These are phyloP conservation scores for Lissocephala sabroskyi DNA, from an alignment of 2,888 invertebrate genomes.

Conservation along the genomic window DNA sequence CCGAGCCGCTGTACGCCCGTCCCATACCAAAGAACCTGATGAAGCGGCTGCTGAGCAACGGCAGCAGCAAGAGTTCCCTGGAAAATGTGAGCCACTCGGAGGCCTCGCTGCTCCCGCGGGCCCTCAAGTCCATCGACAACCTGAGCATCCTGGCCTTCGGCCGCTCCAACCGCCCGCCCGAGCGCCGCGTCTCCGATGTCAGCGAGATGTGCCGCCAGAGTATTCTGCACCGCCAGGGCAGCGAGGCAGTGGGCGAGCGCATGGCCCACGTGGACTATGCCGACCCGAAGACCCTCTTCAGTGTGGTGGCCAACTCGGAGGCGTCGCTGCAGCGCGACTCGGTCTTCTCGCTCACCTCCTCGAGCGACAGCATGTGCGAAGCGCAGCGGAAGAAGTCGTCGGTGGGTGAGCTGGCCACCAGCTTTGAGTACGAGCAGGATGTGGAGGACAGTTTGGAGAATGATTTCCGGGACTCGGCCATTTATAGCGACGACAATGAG, in stretches of 20 bases:
- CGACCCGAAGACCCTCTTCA: constrained; percentile 80
- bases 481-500: constrained; percentile 81
- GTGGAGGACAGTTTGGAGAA: constrained; percentile 80
- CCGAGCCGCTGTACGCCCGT: constrained; percentile 43
- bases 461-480: constrained; percentile 86
- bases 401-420: constrained; percentile 63
- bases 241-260: constrained; percentile 87
- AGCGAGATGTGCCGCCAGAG: constrained; percentile 70
- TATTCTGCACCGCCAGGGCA: constrained; percentile 82
- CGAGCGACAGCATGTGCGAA: constrained; percentile 70
- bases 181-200: constrained; percentile 69
- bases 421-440: constrained; percentile 84
- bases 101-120: constrained; percentile 59
- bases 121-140: constrained; percentile 62
- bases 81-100: constrained; percentile 64
- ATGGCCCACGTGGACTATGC: constrained; percentile 91
- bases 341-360: constrained; percentile 71
- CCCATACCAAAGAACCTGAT: constrained; percentile 64
- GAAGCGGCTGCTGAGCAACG: constrained; percentile 58
- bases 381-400: constrained; percentile 49
- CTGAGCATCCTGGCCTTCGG: constrained; percentile 50
- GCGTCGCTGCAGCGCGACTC: constrained; percentile 68
- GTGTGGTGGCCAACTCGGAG: constrained; percentile 51
- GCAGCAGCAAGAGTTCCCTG: constrained; percentile 29
- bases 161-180: constrained; percentile 63